Percentiles rank a stretch among this genome's conserved stretches.
phyloP scores from a whole-genome alignment of 2,113 vertebrate genomes.

The Thalassarche chlororhynchos region DNA sequence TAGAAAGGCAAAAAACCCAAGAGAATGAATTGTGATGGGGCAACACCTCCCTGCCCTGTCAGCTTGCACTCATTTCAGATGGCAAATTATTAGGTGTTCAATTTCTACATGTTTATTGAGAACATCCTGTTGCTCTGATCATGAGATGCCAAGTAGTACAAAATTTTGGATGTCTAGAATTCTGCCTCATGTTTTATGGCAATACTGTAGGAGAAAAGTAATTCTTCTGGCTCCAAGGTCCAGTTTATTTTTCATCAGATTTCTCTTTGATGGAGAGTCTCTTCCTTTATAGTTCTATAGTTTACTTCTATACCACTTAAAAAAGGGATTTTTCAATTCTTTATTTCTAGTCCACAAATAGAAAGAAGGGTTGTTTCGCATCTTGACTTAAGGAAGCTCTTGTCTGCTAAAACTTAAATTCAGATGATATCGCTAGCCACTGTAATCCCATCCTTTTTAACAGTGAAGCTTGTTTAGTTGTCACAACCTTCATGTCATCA shows the following conservation, averaged over 20 bases:
- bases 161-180: neutral
- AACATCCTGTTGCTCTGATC: neutral
- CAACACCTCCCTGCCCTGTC: accelerated
- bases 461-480: neutral
- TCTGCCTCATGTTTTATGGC: neutral
- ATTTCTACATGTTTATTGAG: neutral
- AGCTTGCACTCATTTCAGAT: neutral
- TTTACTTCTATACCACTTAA: neutral
- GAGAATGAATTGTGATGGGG: neutral
- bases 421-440: neutral
- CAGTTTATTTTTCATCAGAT: neutral
- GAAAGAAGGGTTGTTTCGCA: neutral
- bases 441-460: neutral
- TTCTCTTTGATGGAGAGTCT: neutral
- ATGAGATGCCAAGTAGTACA: neutral
- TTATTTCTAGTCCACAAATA: neutral
- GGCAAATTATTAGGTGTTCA: neutral
- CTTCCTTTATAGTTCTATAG: neutral
- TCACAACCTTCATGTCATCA: neutral
- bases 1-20: neutral
- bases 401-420: neutral
- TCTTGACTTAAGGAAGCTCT: neutral
- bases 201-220: neutral
- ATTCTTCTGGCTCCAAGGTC: neutral
- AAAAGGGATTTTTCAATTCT: neutral